Conservation (phyloP, 1,140 invertebrate species). For the Venustaconcha ellipsiformis region DNA sequence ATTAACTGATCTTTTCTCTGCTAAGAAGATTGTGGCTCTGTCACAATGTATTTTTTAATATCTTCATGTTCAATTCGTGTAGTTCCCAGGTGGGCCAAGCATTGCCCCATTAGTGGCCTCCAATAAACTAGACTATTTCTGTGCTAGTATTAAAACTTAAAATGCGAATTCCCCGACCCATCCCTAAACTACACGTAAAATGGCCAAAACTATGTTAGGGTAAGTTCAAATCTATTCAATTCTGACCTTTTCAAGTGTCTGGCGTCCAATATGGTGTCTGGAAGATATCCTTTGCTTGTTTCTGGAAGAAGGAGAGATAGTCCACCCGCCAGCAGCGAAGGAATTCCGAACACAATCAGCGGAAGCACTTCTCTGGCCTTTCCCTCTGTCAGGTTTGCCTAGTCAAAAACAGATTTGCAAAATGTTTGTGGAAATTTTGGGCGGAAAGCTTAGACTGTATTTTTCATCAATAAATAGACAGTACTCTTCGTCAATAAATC, state of each 20-base stretch:
- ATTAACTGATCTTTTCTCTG: too few relatives aligned
- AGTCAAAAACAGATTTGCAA: not conserved
- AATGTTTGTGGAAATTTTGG: not conserved
- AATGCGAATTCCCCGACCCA: too few relatives aligned
- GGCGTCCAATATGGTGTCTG: slow-evolving; percentile 73
- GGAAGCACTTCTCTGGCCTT: slow-evolving; percentile 66
- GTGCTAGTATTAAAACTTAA: too few relatives aligned
- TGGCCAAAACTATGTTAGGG: too few relatives aligned
- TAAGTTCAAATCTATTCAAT: too few relatives aligned
- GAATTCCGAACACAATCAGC: slow-evolving; percentile 74
- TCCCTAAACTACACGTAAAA: too few relatives aligned
- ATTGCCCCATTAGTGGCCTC: too few relatives aligned
- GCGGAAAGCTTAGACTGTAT: not conserved
- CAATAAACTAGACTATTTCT: too few relatives aligned
- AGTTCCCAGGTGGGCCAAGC: too few relatives aligned
- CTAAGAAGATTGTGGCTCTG: too few relatives aligned
- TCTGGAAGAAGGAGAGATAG: slow-evolving; percentile 72
- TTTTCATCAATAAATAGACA: not conserved
- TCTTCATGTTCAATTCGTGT: too few relatives aligned
- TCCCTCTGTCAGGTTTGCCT: slow-evolving; percentile 22
- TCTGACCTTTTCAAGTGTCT: slow-evolving; percentile 39
- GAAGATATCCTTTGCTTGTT: slow-evolving; percentile 72
- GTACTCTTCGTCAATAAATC: not conserved
- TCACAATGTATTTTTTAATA: too few relatives aligned
- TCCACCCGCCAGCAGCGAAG: slow-evolving; percentile 71